Conservation (phyloP, 2,888 invertebrate species). For the Eulithis testata region DNA sequence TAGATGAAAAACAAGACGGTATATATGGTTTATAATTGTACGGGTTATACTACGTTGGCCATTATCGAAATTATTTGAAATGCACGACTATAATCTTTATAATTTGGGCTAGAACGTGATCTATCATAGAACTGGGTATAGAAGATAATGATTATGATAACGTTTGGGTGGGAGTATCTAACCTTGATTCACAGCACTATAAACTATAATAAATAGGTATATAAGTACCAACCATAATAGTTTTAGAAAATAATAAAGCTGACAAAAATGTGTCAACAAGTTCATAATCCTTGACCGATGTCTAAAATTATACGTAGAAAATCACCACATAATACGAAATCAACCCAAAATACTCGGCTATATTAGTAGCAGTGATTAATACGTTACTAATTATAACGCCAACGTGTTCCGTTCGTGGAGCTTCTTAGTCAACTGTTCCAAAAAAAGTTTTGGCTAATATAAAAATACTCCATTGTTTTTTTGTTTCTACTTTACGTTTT, state of each 20-base stretch:
- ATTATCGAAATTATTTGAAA: conserved; percentile 18
- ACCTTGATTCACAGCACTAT: neutral
- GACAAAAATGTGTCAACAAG: conserved; percentile 14
- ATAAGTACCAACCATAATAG: neutral
- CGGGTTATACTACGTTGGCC: conserved; percentile 17
- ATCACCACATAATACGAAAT: conserved; percentile 38
- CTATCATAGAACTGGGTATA: neutral
- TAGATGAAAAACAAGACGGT: conserved; percentile 20
- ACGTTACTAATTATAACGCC: conserved; percentile 37
- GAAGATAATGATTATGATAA: neutral
- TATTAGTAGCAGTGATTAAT: conserved; percentile 41
- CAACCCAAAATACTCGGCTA: conserved; percentile 35
- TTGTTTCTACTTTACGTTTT: neutral
- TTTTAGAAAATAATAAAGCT: conserved; percentile 6
- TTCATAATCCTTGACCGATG: conserved; percentile 32
- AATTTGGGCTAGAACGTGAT: neutral
- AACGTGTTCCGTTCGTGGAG: conserved; percentile 33
- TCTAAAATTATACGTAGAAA: conserved; percentile 30
- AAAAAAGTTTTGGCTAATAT: conserved; percentile 11
- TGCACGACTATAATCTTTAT: neutral
- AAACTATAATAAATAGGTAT: neutral
- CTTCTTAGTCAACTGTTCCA: conserved; percentile 27
- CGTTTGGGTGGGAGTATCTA: neutral
- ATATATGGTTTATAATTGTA: conserved; percentile 40
- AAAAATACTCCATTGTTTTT: neutral